Evolutionary conservation across 2,113 vertebrate species (phyloP), one percentile per base, ranked within the genome.

Genomic region (Oreochromis spilurus): DNA sequence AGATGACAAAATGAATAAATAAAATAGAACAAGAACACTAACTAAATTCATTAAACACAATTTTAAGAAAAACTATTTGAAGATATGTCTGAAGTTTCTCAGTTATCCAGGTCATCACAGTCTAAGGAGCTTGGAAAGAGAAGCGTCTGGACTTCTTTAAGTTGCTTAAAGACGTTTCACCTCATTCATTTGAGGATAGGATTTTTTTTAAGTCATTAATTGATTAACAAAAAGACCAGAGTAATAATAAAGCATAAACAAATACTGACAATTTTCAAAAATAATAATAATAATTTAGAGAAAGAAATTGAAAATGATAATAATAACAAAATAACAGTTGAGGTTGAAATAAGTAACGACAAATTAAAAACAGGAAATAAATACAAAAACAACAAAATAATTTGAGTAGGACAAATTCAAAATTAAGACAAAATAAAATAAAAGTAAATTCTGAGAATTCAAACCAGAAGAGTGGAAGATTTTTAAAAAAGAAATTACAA

Each of bases 131-230:
- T 55, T 55, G 21, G 53, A 55, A 55, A 55, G 0, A 55, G 53
- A 13, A 55, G 11, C 1, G 4, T 24, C 53, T 55, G 53, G 21
- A 55, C 1, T 1, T 24, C 11, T 7, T 55, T 55, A 55, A 55
- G 53, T 21, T 4, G 24, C 53, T 55, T 55, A 24, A 55, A 55
- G 53, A 55, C 0, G 4, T 24, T 24, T 55, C 53, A 55, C 53
- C 24, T 14, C 21, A 8, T 26, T 57, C 11, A 55, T 55, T 26
- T 0, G 21, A 57, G 54, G 54, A 57, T 0, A 3, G 54, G 21
- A 14, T 55, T 26, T 55, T 55, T 24, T 21, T 21, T 21, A 26
- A 55, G 1, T 54, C 1, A 55, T 57, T 57, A 26, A 26, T 57
- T 57, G 54, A 57, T 0, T 57, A 57, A 57, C 54, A 26, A 14